Percentiles rank a stretch among this genome's conserved stretches.
phyloP scores from a whole-genome alignment of 2,113 vertebrate species.

The Ailurus styani region DNA sequence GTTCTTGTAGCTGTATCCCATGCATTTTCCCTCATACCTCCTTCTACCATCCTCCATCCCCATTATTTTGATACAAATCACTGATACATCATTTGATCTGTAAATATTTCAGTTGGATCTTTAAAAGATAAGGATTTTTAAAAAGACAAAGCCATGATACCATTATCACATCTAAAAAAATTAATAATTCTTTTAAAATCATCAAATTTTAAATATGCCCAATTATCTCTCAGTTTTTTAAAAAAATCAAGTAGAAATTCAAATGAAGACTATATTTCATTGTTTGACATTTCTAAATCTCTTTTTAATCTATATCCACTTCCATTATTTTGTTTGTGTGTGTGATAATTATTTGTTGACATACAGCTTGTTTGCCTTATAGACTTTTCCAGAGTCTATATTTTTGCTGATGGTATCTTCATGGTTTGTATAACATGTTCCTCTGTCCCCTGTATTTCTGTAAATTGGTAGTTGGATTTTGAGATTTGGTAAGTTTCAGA shows the following conservation, averaged over 20 bases:
- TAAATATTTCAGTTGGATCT: constrained; percentile 22
- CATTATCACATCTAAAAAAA: neutral
- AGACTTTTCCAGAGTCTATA: neutral
- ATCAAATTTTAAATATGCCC: neutral
- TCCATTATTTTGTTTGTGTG: neutral
- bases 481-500: neutral
- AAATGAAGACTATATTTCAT: neutral
- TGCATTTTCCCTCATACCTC: neutral
- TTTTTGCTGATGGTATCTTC: neutral
- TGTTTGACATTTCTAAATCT: neutral
- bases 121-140: neutral
- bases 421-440: neutral
- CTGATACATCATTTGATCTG: neutral
- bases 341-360: constrained; percentile 1
- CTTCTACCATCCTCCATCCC: neutral
- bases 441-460: neutral
- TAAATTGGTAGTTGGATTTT: neutral
- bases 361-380: neutral
- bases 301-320: neutral
- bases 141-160: neutral
- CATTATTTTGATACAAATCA: neutral
- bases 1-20: neutral
- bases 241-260: constrained; percentile 22
- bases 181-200: neutral
- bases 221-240: neutral